A percentile compares a stretch with the other conserved stretches of the same genome.
These are phyloP conservation scores for Druon quercuslanigerum DNA, from an alignment of 1,140 invertebrate genomes.

Conservation along the genomic window DNA sequence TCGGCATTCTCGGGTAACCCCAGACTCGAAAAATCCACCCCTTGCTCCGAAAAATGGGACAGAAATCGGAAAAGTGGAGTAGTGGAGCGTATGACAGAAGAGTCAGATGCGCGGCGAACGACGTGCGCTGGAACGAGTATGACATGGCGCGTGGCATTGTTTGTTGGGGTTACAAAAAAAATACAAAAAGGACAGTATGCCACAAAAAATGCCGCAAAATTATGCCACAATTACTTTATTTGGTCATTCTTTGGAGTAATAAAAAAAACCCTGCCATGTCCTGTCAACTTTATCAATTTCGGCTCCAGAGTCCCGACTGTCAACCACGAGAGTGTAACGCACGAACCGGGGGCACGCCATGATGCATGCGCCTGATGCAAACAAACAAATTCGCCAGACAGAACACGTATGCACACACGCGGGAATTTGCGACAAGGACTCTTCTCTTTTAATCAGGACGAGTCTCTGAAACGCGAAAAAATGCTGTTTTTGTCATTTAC, in stretches of 20 bases:
- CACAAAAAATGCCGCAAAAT: slow-evolving; percentile 34
- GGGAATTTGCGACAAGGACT: slow-evolving; percentile 31
- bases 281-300: background rate
- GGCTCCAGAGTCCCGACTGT: background rate
- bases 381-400: slow-evolving; percentile 59
- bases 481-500: too few species aligned
- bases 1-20: too few species aligned
- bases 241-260: too few species aligned
- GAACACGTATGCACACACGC: slow-evolving; percentile 39
- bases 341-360: slow-evolving; percentile 60
- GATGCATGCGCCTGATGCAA: slow-evolving; percentile 64
- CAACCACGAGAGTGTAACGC: slow-evolving; percentile 18
- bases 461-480: too few species aligned
- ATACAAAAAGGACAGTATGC: slow-evolving; percentile 19
- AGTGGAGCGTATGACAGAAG: slow-evolving; percentile 50
- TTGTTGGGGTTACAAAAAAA: slow-evolving; percentile 50
- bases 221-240: background rate
- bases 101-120: slow-evolving; percentile 49
- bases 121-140: slow-evolving; percentile 61
- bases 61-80: slow-evolving; percentile 55
- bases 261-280: background rate
- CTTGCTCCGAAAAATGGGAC: slow-evolving; percentile 29
- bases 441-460: background rate
- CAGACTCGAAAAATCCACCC: too few species aligned
- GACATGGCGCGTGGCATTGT: slow-evolving; percentile 69